These are phyloP conservation scores for Trichechus manatus DNA, from an alignment of 2,113 vertebrate species.

Conservation along the genomic window DNA sequence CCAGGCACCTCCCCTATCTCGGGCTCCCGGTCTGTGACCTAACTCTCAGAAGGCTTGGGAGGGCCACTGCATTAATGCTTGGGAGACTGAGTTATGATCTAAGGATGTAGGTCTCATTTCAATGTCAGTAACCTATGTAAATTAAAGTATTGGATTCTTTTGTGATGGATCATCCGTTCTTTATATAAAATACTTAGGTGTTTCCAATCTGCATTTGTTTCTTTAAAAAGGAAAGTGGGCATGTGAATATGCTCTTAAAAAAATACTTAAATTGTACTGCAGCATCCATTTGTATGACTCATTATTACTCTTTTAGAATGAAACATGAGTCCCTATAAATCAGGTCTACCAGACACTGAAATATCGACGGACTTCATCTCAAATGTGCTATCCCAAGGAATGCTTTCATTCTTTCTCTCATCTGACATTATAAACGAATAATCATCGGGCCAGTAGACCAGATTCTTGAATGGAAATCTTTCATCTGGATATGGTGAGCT, in stretches of 20 bases:
- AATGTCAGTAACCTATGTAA: neutral
- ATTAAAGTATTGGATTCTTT: conserved; percentile 55
- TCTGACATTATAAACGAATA: neutral
- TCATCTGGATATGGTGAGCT: neutral
- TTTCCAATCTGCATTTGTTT: conserved; percentile 23
- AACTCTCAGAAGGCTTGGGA: neutral
- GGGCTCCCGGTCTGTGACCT: neutral
- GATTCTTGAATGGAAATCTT: conserved; percentile 31
- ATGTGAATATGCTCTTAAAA: conserved; percentile 6
- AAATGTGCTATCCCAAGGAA: conserved; percentile 11
- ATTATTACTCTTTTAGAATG: conserved; percentile 49
- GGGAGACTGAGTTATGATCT: neutral
- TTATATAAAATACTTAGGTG: conserved; percentile 38
- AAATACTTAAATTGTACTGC: neutral
- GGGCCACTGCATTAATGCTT: neutral
- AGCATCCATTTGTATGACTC: neutral
- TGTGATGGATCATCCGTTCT: neutral
- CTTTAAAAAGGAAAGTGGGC: conserved; percentile 21
- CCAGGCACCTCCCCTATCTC: neutral
- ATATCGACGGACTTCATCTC: neutral
- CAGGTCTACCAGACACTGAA: neutral
- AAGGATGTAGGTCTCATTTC: neutral
- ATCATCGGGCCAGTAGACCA: neutral
- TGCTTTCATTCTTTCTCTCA: conserved; percentile 22
- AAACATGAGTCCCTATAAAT: conserved; percentile 46